Evolutionary conservation across 2,113 vertebrate species (phyloP), one percentile per base, ranked within the genome.

Genomic region (Rhabdomys dilectus): DNA sequence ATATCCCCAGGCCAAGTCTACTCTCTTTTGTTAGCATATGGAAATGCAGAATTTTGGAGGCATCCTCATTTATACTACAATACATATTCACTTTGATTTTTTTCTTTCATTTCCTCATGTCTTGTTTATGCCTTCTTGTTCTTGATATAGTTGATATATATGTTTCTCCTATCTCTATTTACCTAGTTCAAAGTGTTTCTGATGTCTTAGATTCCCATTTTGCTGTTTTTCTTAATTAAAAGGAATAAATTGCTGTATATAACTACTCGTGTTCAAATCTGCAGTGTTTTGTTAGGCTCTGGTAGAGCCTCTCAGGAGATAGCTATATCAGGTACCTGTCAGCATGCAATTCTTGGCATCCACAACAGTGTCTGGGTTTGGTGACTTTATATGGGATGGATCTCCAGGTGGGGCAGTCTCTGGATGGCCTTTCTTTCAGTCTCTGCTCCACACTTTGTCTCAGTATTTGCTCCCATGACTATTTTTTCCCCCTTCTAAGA

Each of bases 121-220:
- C 29, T 82, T 86, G 7, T 87, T 82, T 51, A 92, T 72, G 0
- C 5, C 34, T 75, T 39, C 21, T 15, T 78, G 31, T 75, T 39
- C 21, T 15, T 78, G 31, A 1, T 89, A 75, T 62, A 4, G 72
- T 56, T 88, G 51, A 75, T 48, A 60, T 1, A 85, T 42, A 42
- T 94, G 62, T 95, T 60, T n/a, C 36, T 95, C 89, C 39, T 42
- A 58, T 89, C 5, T 91, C 17, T n/a, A 12, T 87, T 68, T 88
- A 58, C 53, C 7, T 3, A 86, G 68, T 56, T 64, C 6, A 17
- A 72, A 56, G 3, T 78, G 5, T 77, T 94, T 96, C 31, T 34
- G 8, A 62, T 66, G 85, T 78, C 24, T 66, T 66, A 42, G 9
- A 42, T 56, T 51, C 4, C 13, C 16, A 77, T 42, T 13, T 91